These are phyloP conservation scores for Hoplodrina blanda DNA, from an alignment of 2,888 invertebrate species.

Conservation along the genomic window DNA sequence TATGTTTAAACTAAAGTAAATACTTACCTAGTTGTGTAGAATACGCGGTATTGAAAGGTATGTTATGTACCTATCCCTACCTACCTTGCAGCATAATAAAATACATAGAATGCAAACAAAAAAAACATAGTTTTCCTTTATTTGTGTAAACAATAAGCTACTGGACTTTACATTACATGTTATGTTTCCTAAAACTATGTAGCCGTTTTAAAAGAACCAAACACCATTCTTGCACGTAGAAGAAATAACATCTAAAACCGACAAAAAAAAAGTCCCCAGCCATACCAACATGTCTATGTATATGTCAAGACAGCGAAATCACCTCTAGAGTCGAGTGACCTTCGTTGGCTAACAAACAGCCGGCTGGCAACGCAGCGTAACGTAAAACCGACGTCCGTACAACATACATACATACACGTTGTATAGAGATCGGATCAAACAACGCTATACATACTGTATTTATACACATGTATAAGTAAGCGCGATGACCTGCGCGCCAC, in stretches of 20 bases:
- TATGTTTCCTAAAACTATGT: constrained; percentile 9
- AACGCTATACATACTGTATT: constrained; percentile 70
- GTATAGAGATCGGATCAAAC: constrained; percentile 76
- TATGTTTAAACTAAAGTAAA: neutral
- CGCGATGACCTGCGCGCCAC: constrained; percentile 86
- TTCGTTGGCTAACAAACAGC: constrained; percentile 79
- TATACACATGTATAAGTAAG: constrained; percentile 76
- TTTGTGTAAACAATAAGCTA: neutral
- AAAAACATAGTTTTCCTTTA: neutral
- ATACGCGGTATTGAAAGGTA: neutral
- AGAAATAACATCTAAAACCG: constrained; percentile 47
- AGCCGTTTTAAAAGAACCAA: constrained; percentile 23
- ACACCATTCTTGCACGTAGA: constrained; percentile 47
- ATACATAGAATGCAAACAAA: neutral
- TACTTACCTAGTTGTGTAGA: neutral
- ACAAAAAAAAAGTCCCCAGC: constrained; percentile 43
- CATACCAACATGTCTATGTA: constrained; percentile 39
- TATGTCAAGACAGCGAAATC: constrained; percentile 68
- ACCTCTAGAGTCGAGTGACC: constrained; percentile 80
- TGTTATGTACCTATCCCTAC: neutral
- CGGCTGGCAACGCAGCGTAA: constrained; percentile 86
- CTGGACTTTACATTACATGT: neutral
- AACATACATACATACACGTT: constrained; percentile 67
- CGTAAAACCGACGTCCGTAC: constrained; percentile 77
- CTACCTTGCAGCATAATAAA: too few species aligned